A percentile compares a stretch with the other conserved stretches of the same genome.
Evolutionary conservation across 2,113 vertebrate species (phyloP).

Genomic region (Microtus oregoni): DNA sequence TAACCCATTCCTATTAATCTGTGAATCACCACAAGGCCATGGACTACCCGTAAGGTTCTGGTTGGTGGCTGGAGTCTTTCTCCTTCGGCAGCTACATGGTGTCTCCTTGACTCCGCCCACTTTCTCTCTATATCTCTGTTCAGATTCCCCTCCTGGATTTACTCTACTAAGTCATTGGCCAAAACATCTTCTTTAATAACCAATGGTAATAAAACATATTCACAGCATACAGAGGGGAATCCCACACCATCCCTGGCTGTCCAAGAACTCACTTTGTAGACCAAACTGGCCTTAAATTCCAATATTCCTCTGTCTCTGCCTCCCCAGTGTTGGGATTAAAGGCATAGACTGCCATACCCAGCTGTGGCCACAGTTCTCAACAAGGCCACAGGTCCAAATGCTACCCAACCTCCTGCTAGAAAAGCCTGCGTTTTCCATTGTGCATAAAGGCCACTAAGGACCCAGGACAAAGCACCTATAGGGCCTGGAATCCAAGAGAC

Average conservation of each 20-base stretch:
- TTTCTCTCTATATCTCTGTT: no score
- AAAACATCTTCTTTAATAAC: no score
- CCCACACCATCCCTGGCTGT: not conserved
- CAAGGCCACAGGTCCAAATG: not conserved
- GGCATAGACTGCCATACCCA: not conserved
- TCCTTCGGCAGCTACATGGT: no score
- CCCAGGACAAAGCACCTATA: slow-evolving; percentile 49
- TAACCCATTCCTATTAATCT: no score
- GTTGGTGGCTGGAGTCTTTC: no score
- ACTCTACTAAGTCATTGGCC: no score
- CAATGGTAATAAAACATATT: no score
- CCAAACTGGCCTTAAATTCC: not conserved
- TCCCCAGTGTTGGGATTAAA: not conserved
- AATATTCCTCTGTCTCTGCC: not conserved
- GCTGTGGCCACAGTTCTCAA: not conserved
- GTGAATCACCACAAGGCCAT: no score
- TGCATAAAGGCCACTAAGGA: not conserved
- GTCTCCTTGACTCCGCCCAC: no score
- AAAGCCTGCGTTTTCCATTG: not conserved
- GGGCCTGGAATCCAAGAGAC: slow-evolving; percentile 43
- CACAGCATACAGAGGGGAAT: no score
- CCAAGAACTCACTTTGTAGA: not conserved
- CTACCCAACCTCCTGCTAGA: not conserved
- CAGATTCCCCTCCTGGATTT: no score
- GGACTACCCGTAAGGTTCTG: no score